Conservation (phyloP, 2,888 invertebrate species). For the Orchestes rusci region DNA sequence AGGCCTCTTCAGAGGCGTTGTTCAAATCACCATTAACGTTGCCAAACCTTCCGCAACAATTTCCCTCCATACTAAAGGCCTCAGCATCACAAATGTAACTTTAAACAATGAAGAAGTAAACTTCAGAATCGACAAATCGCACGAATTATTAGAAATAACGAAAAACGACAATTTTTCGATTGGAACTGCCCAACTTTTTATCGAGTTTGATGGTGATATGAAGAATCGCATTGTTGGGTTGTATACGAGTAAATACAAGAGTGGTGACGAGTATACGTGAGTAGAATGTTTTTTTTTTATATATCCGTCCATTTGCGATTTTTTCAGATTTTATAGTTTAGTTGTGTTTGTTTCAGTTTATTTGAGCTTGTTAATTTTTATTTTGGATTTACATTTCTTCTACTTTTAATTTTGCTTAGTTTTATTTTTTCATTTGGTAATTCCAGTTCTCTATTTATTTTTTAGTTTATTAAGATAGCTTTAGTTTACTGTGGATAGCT, state of each 20-base stretch:
- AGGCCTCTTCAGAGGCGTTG: slow-evolving; percentile 34
- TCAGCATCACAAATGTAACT: slow-evolving; percentile 47
- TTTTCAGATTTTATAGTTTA: not conserved
- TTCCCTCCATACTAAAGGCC: slow-evolving; percentile 54
- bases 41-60: slow-evolving; percentile 45
- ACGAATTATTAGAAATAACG: slow-evolving; percentile 35
- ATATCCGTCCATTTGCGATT: not conserved
- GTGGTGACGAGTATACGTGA: slow-evolving; percentile 44
- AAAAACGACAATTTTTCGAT: slow-evolving; percentile 25
- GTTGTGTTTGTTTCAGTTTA: not conserved
- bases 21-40: slow-evolving; percentile 47
- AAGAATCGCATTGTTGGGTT: slow-evolving; percentile 64
- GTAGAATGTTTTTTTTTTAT: slow-evolving; percentile 24
- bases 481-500: too few species aligned
- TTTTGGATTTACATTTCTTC: too few species aligned
- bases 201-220: slow-evolving; percentile 59
- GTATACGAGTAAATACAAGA: slow-evolving; percentile 59
- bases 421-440: too few species aligned
- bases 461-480: too few species aligned
- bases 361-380: too few species aligned
- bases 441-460: too few species aligned
- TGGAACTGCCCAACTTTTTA: slow-evolving; percentile 47
- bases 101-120: slow-evolving; percentile 31
- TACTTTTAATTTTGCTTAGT: too few species aligned
- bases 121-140: slow-evolving; percentile 27